Evolutionary conservation across 2,113 vertebrate species (phyloP), one percentile per base, ranked within the genome.

Genomic region (Sterna hirundo): DNA sequence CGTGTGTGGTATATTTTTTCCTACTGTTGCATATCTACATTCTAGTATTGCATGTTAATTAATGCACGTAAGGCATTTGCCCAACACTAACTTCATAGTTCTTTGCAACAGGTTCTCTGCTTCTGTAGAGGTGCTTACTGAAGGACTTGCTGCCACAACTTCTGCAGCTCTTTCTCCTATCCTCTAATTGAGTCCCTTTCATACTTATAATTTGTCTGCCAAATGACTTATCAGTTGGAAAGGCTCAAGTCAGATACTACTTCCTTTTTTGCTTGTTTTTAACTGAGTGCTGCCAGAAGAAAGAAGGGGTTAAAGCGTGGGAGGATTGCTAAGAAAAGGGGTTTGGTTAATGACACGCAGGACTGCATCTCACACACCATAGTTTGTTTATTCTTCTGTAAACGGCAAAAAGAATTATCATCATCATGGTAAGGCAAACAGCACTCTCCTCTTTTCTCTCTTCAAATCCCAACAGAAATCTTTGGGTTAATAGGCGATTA

Each of bases 351-450:
- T 96, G 96, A 61, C 86, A 84, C 34, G 27, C 66, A 68, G 65
- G 75, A 96, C 96, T 93, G 52, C 95, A 58, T 88, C 94, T 93
- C 78, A 84, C 92, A 84, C 83, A 94, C 25, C 34, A 40, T 93
- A 89, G 57, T 94, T 96, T 95, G 93, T 94, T 92, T 97, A 90
- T 90, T 93, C 94, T 91, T 93, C 93, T 88, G 40, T 97, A 98
- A 97, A 96, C 87, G 92, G 79, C 95, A 93, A 94, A 97, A 96
- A 97, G 96, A 96, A 97, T 93, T 95, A 91, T 96, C 96, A 79
- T 66, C 96, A 95, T 82, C 93, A 98, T 98, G 98, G 98, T 98
- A 98, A 98, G 98, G 86, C 85, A 95, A 80, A 70, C 25, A 82
- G 57, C 72, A 44, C 52, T 77, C 83, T 97, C 86, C 95, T 74